Conservation (phyloP, 2,888 invertebrate species). For the Cantharis rustica region DNA sequence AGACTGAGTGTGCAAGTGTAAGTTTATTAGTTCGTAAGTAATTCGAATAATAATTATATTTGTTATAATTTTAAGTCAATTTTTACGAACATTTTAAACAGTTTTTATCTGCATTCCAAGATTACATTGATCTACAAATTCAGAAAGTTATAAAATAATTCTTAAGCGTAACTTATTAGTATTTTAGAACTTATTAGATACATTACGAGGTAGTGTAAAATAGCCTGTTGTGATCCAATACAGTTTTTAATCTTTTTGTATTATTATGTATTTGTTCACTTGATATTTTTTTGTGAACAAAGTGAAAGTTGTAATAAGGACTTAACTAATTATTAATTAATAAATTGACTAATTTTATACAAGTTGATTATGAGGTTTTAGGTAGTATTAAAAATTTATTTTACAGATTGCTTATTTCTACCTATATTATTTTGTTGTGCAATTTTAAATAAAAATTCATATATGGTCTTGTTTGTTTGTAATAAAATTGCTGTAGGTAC, state of each 20-base stretch:
- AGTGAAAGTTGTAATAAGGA: neutral
- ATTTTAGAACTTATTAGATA: neutral
- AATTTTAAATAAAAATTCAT: neutral
- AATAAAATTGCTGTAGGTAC: neutral
- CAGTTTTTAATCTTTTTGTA: neutral
- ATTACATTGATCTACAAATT: neutral
- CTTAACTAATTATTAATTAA: neutral
- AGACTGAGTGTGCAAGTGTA: slow-evolving; percentile 56
- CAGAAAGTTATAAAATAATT: neutral
- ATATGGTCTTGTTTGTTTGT: neutral
- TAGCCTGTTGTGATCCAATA: neutral
- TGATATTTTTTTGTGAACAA: neutral
- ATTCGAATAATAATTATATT: neutral
- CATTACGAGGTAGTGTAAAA: neutral
- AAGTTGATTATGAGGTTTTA: neutral
- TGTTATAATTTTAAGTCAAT: neutral
- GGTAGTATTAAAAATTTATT: neutral
- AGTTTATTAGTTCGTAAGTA: neutral
- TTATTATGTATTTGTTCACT: neutral
- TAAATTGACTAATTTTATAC: neutral
- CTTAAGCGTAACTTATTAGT: neutral
- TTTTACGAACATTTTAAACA: neutral
- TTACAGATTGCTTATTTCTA: neutral
- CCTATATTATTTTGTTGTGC: neutral
- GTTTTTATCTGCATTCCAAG: neutral